Evolutionary conservation across 1,140 invertebrate genomes (phyloP).

Genomic region (Gyrodactylus salaris): DNA sequence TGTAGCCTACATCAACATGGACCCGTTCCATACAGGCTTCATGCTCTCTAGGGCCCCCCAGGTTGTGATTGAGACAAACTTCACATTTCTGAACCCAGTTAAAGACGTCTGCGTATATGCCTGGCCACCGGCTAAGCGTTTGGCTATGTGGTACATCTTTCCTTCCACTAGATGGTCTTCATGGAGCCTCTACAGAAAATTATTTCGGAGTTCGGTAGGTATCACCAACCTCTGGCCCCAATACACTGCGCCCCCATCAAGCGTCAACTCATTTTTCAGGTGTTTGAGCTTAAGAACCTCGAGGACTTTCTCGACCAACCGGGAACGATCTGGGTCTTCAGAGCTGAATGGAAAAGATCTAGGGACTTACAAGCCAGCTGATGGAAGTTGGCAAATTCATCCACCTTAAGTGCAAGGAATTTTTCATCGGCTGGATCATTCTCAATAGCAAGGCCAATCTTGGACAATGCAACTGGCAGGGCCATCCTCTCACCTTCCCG

Average conservation of each 20-base stretch:
- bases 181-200: background rate
- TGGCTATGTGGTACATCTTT: background rate
- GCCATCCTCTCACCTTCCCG: background rate
- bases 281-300: background rate
- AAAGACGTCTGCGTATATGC: background rate
- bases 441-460: background rate
- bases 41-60: background rate
- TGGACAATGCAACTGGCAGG: background rate
- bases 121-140: background rate
- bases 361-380: background rate
- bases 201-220: background rate
- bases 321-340: background rate
- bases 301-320: background rate
- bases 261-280: background rate
- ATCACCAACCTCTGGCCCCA: background rate
- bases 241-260: background rate
- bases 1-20: background rate
- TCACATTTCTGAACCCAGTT: background rate
- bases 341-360: background rate
- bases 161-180: background rate
- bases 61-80: background rate
- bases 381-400: background rate
- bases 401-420: background rate
- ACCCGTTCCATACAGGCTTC: background rate
- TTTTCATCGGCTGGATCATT: background rate